Base-by-base conservation (phyloP, 2,113 vertebrate species). In the Chaenocephalus aceratus region DNA sequence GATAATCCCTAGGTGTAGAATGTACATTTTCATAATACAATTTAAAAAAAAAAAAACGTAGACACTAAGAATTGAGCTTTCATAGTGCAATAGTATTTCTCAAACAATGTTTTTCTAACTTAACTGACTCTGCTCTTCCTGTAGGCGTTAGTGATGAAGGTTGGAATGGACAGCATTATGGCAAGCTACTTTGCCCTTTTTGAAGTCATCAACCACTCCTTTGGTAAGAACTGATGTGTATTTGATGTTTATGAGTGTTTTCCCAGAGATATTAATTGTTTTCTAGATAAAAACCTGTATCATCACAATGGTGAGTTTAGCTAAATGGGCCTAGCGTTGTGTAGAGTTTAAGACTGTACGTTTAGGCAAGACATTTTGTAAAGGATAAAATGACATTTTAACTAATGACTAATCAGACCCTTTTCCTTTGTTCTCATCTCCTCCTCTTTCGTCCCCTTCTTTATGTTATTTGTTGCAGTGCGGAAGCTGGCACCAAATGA, bases 171-270 rank as follows among this genome's bases (percentile, higher is more conserved):
- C 94, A 97, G 96, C 83, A 95, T 96, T 6, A 98, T 97, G 9
- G 96, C 97, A 21, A 98, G 97, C 92, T 99, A 98, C 94, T 99
- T 99, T 86, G 97, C 97, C 82, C 95, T 99, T 85, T 99, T 98
- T 81, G 97, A 99, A 91, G 97, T 98, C 93, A 98, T 99, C 91
- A 97, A 97, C 91, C 97, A 98, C 94, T 96, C 97, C 57, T 99
- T 99, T 45, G 97, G 97, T 99, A 92, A 96, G 97, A 91, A 54
- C 13, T 36, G 1, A n/a, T 46, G 10, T 69, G 34, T 51, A 36
- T 83, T 41, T 64, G n/a, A 65, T 54, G 10, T 64, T 16, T 26
- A 14, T 58, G 10, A 52, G 18, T 54, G 4, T 64, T 59, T 41
- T 73, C 16, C 45, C 11, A 9, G 1, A 9, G 10, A 61, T 36